Evolutionary conservation across 2,113 vertebrate genomes (phyloP), one percentile per base, ranked within the genome.

Genomic region (Condylura cristata): DNA sequence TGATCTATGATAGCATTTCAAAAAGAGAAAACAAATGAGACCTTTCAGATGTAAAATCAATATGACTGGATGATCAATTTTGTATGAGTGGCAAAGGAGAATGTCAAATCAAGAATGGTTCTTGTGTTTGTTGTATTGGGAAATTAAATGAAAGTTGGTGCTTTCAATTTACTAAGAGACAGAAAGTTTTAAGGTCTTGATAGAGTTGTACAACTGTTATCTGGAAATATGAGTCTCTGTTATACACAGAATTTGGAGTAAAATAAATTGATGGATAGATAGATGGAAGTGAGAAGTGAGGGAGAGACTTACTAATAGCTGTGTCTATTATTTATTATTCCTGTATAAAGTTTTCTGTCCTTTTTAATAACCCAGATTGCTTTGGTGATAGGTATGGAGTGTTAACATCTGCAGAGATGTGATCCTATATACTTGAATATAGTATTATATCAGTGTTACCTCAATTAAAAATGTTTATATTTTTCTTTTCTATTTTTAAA

Each of bases 1-100:
- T 86, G n/a, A 65, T 72, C 51, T 90, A 66, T 56, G 58, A 53
- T 13, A 80, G 32, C 32, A 58, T 10, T 66, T 18, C 13, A 4
- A 46, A 60, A 37, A 68, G 32, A 18, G 16, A 90, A 85, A 86
- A 71, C 39, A 91, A 63, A 89, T 86, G 83, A 95, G 63, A 86
- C 14, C 44, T 82, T 79, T 93, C 41, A 86, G 65, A 92, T 48
- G 48, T 61, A 92, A 61, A 88, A 70, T 93, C 65, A 93, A 41
- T 90, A 58, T 70, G 90, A 88, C 56, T 65, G 61, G 78, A 72
- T 84, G 30, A 95, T 81, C 74, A 63, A 48, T 87, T 94, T 90
- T 76, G 48, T 90, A 37, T 81, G 76, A 92, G 20, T 94, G 39
- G 39, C 63, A 84, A 90, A 82, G 41, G 51, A 75, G 76, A 93